A percentile compares a stretch with the other conserved stretches of the same genome.
These are phyloP conservation scores for Noctilio leporinus DNA, from an alignment of 2,113 vertebrate species.

Conservation along the genomic window DNA sequence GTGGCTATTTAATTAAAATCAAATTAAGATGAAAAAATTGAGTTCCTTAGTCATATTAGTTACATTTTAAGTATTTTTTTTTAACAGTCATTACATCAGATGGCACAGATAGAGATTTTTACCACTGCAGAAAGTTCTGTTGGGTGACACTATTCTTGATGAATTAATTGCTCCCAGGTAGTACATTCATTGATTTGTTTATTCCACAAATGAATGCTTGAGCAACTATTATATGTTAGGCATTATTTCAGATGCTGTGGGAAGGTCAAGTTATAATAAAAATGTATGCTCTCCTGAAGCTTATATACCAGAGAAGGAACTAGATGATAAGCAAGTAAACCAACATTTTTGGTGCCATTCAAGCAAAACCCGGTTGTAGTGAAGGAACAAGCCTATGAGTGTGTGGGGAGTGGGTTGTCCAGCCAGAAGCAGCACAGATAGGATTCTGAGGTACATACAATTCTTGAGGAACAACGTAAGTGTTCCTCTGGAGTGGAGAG, in stretches of 20 bases:
- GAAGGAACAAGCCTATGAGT: neutral
- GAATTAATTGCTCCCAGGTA: neutral
- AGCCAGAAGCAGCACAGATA: neutral
- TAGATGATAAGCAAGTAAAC: neutral
- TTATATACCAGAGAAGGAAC: neutral
- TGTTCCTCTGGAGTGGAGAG: neutral
- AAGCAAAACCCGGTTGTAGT: neutral
- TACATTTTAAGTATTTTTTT: neutral
- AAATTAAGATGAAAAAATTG: neutral
- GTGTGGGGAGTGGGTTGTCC: no score
- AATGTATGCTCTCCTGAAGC: neutral
- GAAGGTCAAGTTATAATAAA: neutral
- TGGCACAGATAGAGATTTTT: neutral
- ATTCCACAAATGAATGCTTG: neutral
- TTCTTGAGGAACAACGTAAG: neutral
- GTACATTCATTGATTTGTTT: neutral
- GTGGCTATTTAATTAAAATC: neutral
- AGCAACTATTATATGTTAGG: neutral
- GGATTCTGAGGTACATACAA: neutral
- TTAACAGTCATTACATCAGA: neutral
- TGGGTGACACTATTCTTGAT: neutral
- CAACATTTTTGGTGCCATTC: neutral
- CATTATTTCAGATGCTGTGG: neutral
- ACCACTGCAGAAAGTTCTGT: neutral
- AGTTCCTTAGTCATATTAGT: neutral